Evolutionary conservation across 2,113 vertebrate genomes (phyloP).

Genomic region (Gallinago media): DNA sequence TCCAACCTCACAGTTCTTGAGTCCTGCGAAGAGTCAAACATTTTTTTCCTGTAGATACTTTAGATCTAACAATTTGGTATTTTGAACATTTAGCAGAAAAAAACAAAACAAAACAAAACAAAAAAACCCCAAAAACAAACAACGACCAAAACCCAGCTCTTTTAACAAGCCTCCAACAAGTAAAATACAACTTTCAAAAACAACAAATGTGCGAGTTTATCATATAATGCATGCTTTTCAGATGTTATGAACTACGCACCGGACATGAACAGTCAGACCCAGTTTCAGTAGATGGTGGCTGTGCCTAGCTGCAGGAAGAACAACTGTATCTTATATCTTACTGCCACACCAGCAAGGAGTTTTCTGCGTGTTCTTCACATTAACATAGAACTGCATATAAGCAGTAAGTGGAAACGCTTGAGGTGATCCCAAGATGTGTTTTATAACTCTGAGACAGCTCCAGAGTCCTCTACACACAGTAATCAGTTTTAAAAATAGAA

Average conservation of each 20-base stretch:
- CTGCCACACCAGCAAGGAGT: neutral
- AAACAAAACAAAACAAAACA: neutral
- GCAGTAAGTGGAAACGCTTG: slow-evolving; percentile 5
- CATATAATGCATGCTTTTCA: neutral
- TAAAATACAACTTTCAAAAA: neutral
- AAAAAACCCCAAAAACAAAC: neutral
- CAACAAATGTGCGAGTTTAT: neutral
- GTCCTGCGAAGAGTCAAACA: neutral
- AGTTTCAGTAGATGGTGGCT: neutral
- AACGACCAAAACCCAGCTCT: neutral
- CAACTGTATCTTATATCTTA: neutral
- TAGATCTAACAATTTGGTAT: neutral
- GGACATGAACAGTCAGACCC: neutral
- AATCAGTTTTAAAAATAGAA: slow-evolving; percentile 73
- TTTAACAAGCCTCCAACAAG: neutral
- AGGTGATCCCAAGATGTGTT: slow-evolving; percentile 18
- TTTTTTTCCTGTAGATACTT: neutral
- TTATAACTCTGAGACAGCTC: slow-evolving; percentile 6
- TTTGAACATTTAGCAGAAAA: neutral
- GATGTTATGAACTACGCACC: neutral
- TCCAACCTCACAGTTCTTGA: neutral
- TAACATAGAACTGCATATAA: neutral
- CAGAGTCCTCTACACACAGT: slow-evolving; percentile 21
- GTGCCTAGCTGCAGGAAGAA: neutral
- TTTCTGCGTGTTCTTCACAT: neutral